phyloP scores from a whole-genome alignment of 2,888 invertebrate species.

The Stenodema calcarata region DNA sequence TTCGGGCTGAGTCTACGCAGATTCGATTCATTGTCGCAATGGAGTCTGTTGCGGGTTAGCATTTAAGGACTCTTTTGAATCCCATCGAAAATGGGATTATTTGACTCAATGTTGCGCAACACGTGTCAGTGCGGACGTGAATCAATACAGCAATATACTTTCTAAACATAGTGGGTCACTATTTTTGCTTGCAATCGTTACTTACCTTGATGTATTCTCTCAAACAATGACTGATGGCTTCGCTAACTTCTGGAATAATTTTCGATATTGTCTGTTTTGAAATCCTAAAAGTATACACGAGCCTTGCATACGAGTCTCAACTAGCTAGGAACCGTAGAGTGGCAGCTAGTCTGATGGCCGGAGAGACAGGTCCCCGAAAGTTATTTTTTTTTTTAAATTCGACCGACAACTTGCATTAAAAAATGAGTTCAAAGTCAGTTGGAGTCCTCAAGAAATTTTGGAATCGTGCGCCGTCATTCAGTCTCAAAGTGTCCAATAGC shows the following conservation, averaged over 20 bases:
- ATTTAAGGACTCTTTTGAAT: background rate
- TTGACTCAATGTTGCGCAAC: too few relatives aligned
- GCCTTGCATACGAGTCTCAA: constrained; percentile 52
- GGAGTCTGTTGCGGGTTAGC: background rate
- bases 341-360: constrained; percentile 49
- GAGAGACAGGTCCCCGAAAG: constrained; percentile 28
- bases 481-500: background rate
- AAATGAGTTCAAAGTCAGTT: constrained; percentile 15
- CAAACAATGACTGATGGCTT: constrained; percentile 51
- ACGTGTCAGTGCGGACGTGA: too few relatives aligned
- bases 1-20: too few relatives aligned
- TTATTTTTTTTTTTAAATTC: background rate
- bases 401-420: too few relatives aligned
- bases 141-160: too few relatives aligned
- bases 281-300: constrained; percentile 54
- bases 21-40: background rate
- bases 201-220: constrained; percentile 50
- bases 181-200: too few relatives aligned
- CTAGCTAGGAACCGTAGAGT: constrained; percentile 52
- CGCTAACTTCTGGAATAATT: constrained; percentile 52
- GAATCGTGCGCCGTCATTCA: constrained; percentile 12
- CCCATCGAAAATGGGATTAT: constrained; percentile 11
- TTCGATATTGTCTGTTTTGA: constrained; percentile 52
- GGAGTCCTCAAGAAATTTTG: background rate
- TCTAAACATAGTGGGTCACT: too few relatives aligned